A percentile compares a stretch with the other conserved stretches of the same genome.
These are phyloP conservation scores for Rhadinocentrus ornatus DNA, from an alignment of 2,797 vertebrate species.

Conservation along the genomic window DNA sequence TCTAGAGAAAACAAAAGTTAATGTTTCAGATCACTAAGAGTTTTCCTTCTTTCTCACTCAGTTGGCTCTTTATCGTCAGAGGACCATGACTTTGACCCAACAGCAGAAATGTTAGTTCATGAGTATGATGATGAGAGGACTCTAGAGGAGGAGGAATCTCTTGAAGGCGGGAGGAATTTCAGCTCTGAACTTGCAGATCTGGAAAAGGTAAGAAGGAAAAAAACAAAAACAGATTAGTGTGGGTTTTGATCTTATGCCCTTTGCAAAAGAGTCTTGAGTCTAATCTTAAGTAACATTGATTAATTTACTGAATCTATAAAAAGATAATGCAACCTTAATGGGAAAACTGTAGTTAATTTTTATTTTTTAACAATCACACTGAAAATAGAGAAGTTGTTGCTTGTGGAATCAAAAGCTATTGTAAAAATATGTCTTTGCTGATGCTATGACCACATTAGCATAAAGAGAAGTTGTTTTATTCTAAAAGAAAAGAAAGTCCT, in stretches of 20 bases:
- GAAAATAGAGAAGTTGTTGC: neutral
- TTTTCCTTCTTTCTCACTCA: conserved; percentile 39
- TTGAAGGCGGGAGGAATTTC: conserved; percentile 93
- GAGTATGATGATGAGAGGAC: conserved; percentile 97
- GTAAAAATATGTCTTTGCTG: neutral
- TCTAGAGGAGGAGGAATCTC: conserved; percentile 96
- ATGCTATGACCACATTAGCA: too few relatives aligned
- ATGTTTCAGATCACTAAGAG: neutral
- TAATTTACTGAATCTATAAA: neutral
- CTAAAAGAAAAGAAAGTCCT: too few relatives aligned
- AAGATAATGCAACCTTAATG: neutral
- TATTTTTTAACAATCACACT: neutral
- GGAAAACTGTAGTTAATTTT: neutral
- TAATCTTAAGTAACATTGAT: too few relatives aligned
- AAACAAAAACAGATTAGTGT: neutral
- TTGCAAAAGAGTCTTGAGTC: neutral
- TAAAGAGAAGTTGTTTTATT: too few relatives aligned
- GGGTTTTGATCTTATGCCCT: neutral
- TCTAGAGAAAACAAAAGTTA: neutral
- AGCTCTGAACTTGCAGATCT: conserved; percentile 95
- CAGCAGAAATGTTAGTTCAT: conserved; percentile 97
- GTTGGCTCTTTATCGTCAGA: conserved; percentile 99
- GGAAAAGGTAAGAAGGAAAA: conserved; percentile 87
- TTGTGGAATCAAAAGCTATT: neutral
- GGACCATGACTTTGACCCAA: conserved; percentile 99